phyloP scores from a whole-genome alignment of 2,113 vertebrate genomes.

The Eonycteris spelaea region DNA sequence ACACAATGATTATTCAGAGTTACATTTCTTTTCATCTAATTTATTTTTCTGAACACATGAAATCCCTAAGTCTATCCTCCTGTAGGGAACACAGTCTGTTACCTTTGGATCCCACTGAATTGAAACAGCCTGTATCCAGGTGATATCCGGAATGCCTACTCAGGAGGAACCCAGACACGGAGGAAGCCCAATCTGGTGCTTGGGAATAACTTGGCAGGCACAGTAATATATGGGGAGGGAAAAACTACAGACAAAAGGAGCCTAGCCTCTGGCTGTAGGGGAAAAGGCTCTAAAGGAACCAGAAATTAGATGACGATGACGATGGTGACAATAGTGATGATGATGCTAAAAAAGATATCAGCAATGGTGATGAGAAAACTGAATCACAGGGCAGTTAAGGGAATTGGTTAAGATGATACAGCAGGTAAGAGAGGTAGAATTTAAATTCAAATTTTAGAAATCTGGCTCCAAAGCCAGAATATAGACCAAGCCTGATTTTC shows the following conservation, averaged over 20 bases:
- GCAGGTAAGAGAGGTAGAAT: background rate
- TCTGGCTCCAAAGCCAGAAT: background rate
- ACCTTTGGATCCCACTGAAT: conserved; percentile 49
- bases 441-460: background rate
- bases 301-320: background rate
- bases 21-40: background rate
- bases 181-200: conserved; percentile 70
- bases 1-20: background rate
- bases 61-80: conserved; percentile 40
- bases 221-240: background rate
- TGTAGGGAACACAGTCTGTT: conserved; percentile 60
- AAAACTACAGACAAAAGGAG: background rate
- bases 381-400: background rate
- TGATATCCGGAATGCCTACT: conserved; percentile 63
- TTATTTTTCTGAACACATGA: conserved; percentile 32
- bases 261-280: background rate
- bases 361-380: background rate
- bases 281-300: background rate
- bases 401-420: background rate
- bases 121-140: conserved; percentile 58
- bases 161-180: conserved; percentile 61
- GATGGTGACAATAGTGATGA: background rate
- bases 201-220: conserved; percentile 47
- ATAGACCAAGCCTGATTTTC: background rate
- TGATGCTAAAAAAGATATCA: background rate